Base-by-base conservation (phyloP, 2,888 invertebrate species). In the Hypolimnas misippus region DNA sequence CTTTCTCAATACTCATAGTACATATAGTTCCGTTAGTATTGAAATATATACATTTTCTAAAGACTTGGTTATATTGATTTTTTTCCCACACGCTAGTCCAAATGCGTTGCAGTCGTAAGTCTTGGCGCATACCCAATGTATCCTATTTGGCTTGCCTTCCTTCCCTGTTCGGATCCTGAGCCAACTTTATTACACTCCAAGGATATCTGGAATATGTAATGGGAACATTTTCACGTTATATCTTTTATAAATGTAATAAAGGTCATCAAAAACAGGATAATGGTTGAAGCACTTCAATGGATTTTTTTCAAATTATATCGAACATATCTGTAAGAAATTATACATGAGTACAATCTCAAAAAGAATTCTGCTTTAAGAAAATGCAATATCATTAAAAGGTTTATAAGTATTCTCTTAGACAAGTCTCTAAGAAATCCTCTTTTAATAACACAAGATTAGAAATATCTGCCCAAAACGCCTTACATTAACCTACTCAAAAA, bases 131-230 rank as follows among this genome's bases (percentile, higher is more conserved):
- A 40, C 35, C 62, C 66, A 67, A 64, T 29, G 19, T 35, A 59
- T 62, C 49, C 54, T 57, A 40, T 57, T 64, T 66, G 66, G 64
- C 64, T 57, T 8, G 50, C 44, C 54, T 64, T 63, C 38, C 51
- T 46, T 59, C 59, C 62, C 58, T 46, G 25, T 16, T 38, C 10
- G 7, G 42, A 56, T 63, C 63, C 46, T 63, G 35, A 42, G 67
- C 67, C 67, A 67, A 65, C 55, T 65, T 67, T 44, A 62, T 50
- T 21, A 62, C 42, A 44, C 51, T 38, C 40, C 31, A 63, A 63
- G 52, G 57, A 61, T 54, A 25, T 49, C 29, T 25, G 29, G 8
- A 29, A 49, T 49, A 49, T 25, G 14, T 14, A 49, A 29, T 8
- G 29, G 12, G 46, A n/a, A 2, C 46, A 21, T 12, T 21, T 21